A percentile compares a stretch with the other conserved stretches of the same genome.
These are phyloP conservation scores for Sternarchorhynchus goeldii DNA, from an alignment of 2,797 vertebrate genomes.

Conservation along the genomic window DNA sequence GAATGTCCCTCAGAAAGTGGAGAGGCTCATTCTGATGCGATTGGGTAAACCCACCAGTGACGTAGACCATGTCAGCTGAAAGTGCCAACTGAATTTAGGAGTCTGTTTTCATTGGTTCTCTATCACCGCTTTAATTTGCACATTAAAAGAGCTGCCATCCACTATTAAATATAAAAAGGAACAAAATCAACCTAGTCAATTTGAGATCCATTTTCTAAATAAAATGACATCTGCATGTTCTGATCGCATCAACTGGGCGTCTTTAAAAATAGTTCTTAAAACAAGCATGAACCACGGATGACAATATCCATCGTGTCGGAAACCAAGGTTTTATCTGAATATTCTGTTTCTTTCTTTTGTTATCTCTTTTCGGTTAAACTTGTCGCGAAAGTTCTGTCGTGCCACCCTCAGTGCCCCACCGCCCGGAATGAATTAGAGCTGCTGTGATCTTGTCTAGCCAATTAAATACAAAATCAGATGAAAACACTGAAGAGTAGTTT, in stretches of 20 bases:
- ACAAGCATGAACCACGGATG: too few relatives aligned
- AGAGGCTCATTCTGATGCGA: conserved; percentile 63
- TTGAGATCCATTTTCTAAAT: conserved; percentile 65
- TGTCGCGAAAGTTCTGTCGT: too few relatives aligned
- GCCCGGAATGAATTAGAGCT: too few relatives aligned
- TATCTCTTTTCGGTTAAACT: too few relatives aligned
- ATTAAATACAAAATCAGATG: too few relatives aligned
- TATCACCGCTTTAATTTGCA: conserved; percentile 63
- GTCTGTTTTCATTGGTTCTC: conserved; percentile 71
- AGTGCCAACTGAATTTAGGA: conserved; percentile 56
- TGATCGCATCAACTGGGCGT: conserved; percentile 40
- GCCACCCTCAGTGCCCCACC: too few relatives aligned
- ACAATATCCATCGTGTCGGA: too few relatives aligned
- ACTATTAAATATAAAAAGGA: conserved; percentile 58
- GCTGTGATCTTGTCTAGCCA: too few relatives aligned
- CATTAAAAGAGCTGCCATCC: conserved; percentile 62
- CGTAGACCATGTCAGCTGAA: conserved; percentile 53
- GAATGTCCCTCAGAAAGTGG: conserved; percentile 67
- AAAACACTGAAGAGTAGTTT: too few relatives aligned
- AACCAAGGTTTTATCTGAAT: too few relatives aligned
- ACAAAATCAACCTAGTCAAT: conserved; percentile 59
- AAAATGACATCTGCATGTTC: conserved; percentile 64
- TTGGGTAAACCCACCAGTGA: conserved; percentile 67
- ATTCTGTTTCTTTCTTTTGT: too few relatives aligned
- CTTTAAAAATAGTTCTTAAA: background rate